A percentile compares a stretch with the other conserved stretches of the same genome.
phyloP scores from a whole-genome alignment of 2,797 vertebrate species.

The Limosa lapponica region DNA sequence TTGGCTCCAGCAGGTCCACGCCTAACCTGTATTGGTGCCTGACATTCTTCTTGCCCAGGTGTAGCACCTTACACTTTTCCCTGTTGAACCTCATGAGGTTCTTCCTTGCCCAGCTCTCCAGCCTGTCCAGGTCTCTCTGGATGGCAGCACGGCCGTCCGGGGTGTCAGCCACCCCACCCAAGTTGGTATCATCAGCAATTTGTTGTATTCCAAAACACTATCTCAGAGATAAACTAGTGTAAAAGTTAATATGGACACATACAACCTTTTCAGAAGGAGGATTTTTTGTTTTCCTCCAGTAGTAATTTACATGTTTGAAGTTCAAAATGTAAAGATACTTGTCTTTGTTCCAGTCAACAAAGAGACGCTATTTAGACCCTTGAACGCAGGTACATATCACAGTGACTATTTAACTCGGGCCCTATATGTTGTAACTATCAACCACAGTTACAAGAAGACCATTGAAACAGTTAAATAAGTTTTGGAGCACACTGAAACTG shows the following conservation, averaged over 20 bases:
- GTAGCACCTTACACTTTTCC: too few species aligned
- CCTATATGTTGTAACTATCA: not conserved
- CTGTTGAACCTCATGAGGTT: too few species aligned
- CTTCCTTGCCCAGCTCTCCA: too few species aligned
- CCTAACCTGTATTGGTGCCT: too few species aligned
- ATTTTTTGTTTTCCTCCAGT: not conserved
- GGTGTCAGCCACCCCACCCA: too few species aligned
- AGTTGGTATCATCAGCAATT: too few species aligned
- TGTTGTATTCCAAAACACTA: not conserved
- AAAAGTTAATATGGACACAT: not conserved
- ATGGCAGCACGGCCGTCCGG: too few species aligned
- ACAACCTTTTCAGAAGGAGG: not conserved
- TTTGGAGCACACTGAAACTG: not conserved
- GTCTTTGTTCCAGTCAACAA: not conserved
- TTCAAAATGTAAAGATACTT: not conserved
- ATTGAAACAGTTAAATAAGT: not conserved
- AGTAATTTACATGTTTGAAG: not conserved
- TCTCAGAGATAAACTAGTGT: accelerated
- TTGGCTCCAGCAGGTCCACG: too few species aligned
- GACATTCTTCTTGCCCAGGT: too few species aligned
- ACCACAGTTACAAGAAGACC: not conserved
- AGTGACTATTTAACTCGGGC: not conserved
- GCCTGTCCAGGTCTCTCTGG: too few species aligned
- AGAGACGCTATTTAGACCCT: not conserved
- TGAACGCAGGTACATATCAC: not conserved